phyloP scores from a whole-genome alignment of 1,140 invertebrate species.

The Drosophila ambigua region DNA sequence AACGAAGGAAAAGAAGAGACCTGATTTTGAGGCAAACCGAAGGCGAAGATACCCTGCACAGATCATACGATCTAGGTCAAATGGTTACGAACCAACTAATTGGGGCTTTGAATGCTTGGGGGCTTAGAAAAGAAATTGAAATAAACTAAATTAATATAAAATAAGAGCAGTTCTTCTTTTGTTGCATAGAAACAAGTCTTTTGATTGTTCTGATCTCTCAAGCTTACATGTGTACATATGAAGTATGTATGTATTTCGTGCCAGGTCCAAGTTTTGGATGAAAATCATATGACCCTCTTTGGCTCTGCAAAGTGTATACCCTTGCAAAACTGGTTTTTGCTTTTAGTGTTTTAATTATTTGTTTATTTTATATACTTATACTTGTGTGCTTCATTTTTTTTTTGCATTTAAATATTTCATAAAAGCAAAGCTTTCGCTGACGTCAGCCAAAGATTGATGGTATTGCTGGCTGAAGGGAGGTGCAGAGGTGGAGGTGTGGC shows the following conservation, averaged over 20 bases:
- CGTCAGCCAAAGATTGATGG: slow-evolving; percentile 30
- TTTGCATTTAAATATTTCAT: slow-evolving; percentile 48
- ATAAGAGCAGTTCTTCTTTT: not conserved
- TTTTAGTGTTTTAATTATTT: slow-evolving; percentile 48
- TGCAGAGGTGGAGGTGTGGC: too few species aligned
- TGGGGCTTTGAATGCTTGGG: not conserved
- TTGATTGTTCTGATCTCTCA: not conserved
- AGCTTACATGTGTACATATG: not conserved
- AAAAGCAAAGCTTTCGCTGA: slow-evolving; percentile 22
- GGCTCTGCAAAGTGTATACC: not conserved
- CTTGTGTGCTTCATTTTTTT: slow-evolving; percentile 34
- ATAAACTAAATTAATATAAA: too few species aligned
- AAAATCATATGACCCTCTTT: too few species aligned
- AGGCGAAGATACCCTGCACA: not conserved
- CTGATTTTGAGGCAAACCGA: not conserved
- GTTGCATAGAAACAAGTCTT: not conserved
- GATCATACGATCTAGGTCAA: too few species aligned
- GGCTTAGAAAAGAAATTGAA: too few species aligned
- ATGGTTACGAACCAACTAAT: not conserved
- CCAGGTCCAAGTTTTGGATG: too few species aligned
- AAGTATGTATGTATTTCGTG: too few species aligned
- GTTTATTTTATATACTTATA: slow-evolving; percentile 17
- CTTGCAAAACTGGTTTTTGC: slow-evolving; percentile 42
- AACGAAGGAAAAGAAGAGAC: slow-evolving; percentile 1
- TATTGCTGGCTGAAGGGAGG: not conserved